Conservation (phyloP, 2,888 invertebrate species). For the Drosophila meridiana region DNA sequence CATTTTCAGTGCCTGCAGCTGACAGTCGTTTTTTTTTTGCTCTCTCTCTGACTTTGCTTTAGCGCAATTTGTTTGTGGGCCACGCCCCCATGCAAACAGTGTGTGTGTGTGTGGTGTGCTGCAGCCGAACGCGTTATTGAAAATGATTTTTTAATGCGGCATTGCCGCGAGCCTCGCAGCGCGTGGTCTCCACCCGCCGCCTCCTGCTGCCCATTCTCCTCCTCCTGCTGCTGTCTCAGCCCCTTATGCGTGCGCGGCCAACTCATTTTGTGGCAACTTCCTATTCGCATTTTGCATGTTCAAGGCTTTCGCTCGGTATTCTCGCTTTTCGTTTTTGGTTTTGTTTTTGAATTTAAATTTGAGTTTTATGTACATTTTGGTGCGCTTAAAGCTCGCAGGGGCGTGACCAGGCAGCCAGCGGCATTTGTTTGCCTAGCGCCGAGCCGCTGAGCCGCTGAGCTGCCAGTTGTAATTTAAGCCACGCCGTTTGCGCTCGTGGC, state of each 20-base stretch:
- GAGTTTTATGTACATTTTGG: conserved; percentile 6
- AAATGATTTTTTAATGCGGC: conserved; percentile 80
- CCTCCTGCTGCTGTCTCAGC: not conserved
- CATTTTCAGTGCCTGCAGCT: conserved; percentile 29
- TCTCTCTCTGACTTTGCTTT: conserved; percentile 5
- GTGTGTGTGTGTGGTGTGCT: conserved; percentile 7
- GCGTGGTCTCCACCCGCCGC: not conserved
- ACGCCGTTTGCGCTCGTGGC: conserved; percentile 27
- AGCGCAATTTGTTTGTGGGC: conserved; percentile 6
- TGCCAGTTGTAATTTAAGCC: conserved; percentile 60
- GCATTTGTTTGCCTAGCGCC: conserved; percentile 50
- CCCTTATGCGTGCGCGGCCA: conserved; percentile 39
- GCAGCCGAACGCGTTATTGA: conserved; percentile 73
- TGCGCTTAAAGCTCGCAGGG: conserved; percentile 16
- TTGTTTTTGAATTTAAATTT: conserved; percentile 21
- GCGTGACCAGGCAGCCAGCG: conserved; percentile 34
- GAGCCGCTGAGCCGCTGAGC: conserved; percentile 27
- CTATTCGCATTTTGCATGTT: conserved; percentile 58
- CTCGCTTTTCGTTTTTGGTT: conserved; percentile 5
- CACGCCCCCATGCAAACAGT: conserved; percentile 50
- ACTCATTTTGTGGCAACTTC: conserved; percentile 59
- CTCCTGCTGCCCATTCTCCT: not conserved
- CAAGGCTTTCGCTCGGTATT: conserved; percentile 16
- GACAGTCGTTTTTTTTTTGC: conserved; percentile 18
- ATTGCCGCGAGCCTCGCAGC: conserved; percentile 54